Conservation (phyloP, 2,888 invertebrate species). For the Zygaena filipendulae region DNA sequence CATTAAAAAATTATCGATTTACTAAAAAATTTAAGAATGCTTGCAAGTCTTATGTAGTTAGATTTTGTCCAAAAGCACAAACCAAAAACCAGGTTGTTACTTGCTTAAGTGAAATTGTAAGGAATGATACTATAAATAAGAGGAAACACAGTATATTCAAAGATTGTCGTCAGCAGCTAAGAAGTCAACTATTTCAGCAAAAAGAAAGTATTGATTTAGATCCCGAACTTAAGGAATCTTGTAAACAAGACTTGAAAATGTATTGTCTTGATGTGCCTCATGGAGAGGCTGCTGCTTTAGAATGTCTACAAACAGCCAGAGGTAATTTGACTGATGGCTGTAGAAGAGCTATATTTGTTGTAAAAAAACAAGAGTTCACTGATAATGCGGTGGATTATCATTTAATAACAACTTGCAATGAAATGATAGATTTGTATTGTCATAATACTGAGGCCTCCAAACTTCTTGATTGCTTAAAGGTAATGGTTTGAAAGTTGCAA, state of each 20-base stretch:
- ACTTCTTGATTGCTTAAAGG: slow-evolving; percentile 82
- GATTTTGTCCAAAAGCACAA: slow-evolving; percentile 75
- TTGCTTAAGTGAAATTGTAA: slow-evolving; percentile 90
- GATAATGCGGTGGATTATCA: slow-evolving; percentile 91
- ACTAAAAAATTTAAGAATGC: slow-evolving; percentile 95
- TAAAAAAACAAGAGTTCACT: slow-evolving; percentile 85
- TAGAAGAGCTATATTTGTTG: slow-evolving; percentile 83
- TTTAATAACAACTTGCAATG: slow-evolving; percentile 83
- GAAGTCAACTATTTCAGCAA: slow-evolving; percentile 91
- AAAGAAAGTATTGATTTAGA: slow-evolving; percentile 90
- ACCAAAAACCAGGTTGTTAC: slow-evolving; percentile 82
- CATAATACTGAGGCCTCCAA: slow-evolving; percentile 75
- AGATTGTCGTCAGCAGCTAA: slow-evolving; percentile 91
- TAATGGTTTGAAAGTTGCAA: too few relatives aligned
- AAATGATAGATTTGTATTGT: slow-evolving; percentile 89
- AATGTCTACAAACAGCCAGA: slow-evolving; percentile 78
- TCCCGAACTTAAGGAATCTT: slow-evolving; percentile 84
- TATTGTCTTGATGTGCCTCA: slow-evolving; percentile 76
- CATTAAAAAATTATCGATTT: slow-evolving; percentile 93
- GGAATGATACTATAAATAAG: slow-evolving; percentile 86
- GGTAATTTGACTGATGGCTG: slow-evolving; percentile 75
- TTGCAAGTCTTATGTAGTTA: slow-evolving; percentile 83
- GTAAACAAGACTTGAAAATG: slow-evolving; percentile 79
- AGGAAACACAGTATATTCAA: slow-evolving; percentile 83
- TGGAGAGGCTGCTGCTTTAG: slow-evolving; percentile 79